Base-by-base conservation (phyloP, 2,888 invertebrate species). In the Glyphotaelius pellucidus region DNA sequence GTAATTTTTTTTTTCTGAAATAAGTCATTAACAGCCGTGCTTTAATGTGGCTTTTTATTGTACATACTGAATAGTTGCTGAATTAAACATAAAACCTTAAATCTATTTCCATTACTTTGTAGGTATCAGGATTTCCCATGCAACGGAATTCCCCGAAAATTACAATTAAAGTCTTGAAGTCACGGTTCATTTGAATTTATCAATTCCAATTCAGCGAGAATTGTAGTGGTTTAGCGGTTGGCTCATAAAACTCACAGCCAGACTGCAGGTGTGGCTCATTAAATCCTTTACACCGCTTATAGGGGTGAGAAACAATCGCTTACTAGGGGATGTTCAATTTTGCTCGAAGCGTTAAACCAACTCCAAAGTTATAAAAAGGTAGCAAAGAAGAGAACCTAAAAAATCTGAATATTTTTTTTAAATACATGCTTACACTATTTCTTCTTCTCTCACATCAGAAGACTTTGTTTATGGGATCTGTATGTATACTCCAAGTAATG, bases 261-360 rank as follows among this genome's bases (percentile, higher is more conserved):
- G 92, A 85, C 80, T 86, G 86, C 92, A 92, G 92, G 92, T 92
- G 92, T 91, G 87, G 90, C 92, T 92, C 92, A 92, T 92, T 92
- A 92, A 92, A 91, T 91, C 91, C 92, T 88, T 84, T 81, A 88
- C 90, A 89, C 90, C 83, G 86, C 42, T 89, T 47, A 52, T 52
- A 52, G 91, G 25, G 67, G 35, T 38, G 35, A 42, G 9, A 32
- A 90, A 84, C 90, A 90, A n/a, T 89, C 3, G 35, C 9, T 32
- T 67, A 7, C 7, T 7, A 67, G 67, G 67, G 67, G n/a, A 9
- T 67, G 25, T 25, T 67, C n/a, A 25, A 67, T 67, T 67, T 67
- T 25, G 67, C 25, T 7, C 1, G n/a, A 67, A 67, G n/a, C 67
- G 25, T 25, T 67, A 9, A 9, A 67, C 25, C 67, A 25, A 67